phyloP scores from a whole-genome alignment of 2,113 vertebrate genomes.

The Ceuthmochares aereus region DNA sequence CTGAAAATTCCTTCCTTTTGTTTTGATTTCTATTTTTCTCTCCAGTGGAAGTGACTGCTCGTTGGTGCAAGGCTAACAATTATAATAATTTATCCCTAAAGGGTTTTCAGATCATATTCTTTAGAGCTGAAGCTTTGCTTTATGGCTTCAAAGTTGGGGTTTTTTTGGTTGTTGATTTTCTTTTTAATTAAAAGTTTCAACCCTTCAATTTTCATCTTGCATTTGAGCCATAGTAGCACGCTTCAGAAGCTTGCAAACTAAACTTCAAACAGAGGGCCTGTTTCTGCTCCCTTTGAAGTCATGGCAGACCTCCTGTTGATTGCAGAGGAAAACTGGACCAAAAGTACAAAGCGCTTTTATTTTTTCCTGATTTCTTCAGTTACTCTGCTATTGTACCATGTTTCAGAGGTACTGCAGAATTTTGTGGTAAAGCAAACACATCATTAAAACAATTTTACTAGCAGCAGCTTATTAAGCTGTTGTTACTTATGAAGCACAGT shows the following conservation, averaged over 20 bases:
- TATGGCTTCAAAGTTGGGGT: not conserved
- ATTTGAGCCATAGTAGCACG: not conserved
- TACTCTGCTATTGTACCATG: not conserved
- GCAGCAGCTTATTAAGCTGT: not conserved
- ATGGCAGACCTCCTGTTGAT: constrained; percentile 7
- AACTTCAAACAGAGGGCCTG: constrained; percentile 26
- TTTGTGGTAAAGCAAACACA: not conserved
- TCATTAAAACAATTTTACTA: not conserved
- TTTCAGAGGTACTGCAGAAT: not conserved
- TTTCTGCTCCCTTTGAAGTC: constrained; percentile 33
- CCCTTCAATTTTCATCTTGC: not conserved
- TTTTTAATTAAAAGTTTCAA: constrained; percentile 53
- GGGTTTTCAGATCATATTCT: not conserved
- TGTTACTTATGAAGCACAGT: not conserved
- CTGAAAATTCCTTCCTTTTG: not conserved
- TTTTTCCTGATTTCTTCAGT: not conserved
- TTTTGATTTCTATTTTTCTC: constrained; percentile 8
- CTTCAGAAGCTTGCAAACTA: not conserved
- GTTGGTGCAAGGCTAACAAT: not conserved
- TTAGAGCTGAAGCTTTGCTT: not conserved
- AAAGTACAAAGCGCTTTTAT: not conserved
- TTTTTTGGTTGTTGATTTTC: not conserved
- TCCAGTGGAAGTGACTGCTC: not conserved
- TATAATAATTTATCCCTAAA: constrained; percentile 6
- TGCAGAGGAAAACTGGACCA: not conserved